These are phyloP conservation scores for Schizaphis graminum DNA, from an alignment of 2,888 invertebrate genomes.

Conservation along the genomic window DNA sequence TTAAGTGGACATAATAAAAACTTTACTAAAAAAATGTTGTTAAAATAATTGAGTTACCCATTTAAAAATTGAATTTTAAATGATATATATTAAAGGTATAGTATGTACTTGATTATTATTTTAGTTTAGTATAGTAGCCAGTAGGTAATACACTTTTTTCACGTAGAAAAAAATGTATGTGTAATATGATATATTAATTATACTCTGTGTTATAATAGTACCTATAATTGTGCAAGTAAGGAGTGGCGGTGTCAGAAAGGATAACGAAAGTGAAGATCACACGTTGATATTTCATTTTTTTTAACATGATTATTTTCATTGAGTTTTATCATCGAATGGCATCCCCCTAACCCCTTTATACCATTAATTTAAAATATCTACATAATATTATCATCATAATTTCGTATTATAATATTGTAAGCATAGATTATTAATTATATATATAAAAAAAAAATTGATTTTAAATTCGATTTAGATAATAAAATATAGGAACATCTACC, in stretches of 20 bases:
- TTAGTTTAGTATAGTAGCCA: not conserved
- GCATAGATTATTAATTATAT: no score
- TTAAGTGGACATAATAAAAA: not conserved
- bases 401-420: no score
- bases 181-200: not conserved
- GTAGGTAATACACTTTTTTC: not conserved
- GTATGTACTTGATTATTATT: not conserved
- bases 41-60: not conserved
- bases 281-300: not conserved
- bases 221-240: not conserved
- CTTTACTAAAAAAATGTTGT: not conserved
- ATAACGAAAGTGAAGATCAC: not conserved
- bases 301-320: not conserved
- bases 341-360: no score
- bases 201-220: not conserved
- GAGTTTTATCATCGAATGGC: no score
- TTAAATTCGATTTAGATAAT: not conserved
- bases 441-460: not conserved
- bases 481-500: not conserved
- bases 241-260: not conserved
- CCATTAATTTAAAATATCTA: no score
- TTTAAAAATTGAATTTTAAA: not conserved
- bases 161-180: not conserved
- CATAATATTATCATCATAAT: no score
- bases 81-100: not conserved